Conservation (phyloP, 2,888 invertebrate species). For the Tanytarsus gracilentus region DNA sequence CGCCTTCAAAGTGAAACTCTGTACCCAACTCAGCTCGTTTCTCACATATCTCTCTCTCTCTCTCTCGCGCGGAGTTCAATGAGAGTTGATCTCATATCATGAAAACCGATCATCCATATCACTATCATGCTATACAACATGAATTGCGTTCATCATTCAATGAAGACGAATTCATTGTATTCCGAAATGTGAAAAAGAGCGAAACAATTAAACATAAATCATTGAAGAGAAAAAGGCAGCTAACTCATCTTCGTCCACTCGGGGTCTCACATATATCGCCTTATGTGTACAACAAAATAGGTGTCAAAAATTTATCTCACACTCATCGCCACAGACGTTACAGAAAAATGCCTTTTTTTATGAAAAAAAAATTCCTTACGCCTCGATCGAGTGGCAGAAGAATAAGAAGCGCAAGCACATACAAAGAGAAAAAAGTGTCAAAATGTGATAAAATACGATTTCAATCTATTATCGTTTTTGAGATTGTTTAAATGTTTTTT, state of each 20-base stretch:
- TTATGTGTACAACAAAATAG: background rate
- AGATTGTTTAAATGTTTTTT: conserved; percentile 3
- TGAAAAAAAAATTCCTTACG: background rate
- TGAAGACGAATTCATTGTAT: background rate
- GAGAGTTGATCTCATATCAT: conserved; percentile 10
- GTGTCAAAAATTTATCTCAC: conserved; percentile 24
- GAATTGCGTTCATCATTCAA: conserved; percentile 1
- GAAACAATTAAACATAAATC: conserved; percentile 17
- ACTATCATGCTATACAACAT: background rate
- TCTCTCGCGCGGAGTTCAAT: background rate
- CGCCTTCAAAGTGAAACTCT: too few relatives aligned
- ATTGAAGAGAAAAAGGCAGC: too few relatives aligned
- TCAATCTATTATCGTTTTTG: conserved; percentile 25
- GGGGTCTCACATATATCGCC: background rate
- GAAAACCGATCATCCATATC: conserved; percentile 15
- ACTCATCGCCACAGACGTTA: background rate
- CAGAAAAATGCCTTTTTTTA: conserved; percentile 16
- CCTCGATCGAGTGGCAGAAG: background rate
- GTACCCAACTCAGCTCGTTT: too few relatives aligned
- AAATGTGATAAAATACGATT: conserved; percentile 25
- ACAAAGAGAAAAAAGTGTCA: conserved; percentile 27
- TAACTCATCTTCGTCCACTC: background rate
- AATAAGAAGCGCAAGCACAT: conserved; percentile 1
- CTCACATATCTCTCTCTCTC: too few relatives aligned
- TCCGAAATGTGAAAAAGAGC: background rate